Base-by-base conservation (phyloP, 1,140 invertebrate species). In the Pentalonia nigronervosa region DNA sequence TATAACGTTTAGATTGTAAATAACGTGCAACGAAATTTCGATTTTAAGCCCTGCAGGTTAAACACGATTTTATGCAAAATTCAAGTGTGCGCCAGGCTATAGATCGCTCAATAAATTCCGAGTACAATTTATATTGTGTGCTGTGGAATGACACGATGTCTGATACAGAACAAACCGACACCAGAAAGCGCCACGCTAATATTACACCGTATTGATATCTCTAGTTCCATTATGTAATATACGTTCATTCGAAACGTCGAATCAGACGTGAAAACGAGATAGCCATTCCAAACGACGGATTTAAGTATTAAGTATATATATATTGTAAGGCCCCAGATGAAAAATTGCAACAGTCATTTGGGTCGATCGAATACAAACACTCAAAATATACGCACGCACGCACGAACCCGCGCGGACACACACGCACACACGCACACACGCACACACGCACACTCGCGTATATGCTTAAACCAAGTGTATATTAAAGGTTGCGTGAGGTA, bases 301-400 rank as follows among this genome's bases (percentile, higher is more conserved):
- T 87, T 47, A 47, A 87, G 41, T 45, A 76, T 76, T 76, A 76
- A 34, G 60, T 76, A n/a, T 76, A 17, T 76, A 67, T 67, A 23
- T 47, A 47, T 45, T 47, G 84, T 87, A 48, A 87, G 23, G 45
- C 25, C 25, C 25, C 84, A 14, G 36, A 45, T 30, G 84, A 87
- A 47, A 76, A 76, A 76, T 76, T 76, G 60, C n/a, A 76, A 76
- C 60, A 76, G 60, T 76, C 60, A 76, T 76, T 76, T n/a, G 45
- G 84, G 30, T 87, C 84, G 84, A 47, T 87, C 41, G 30, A 47
- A 87, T 47, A 45, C 84, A 47, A 30, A 87, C 45, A 45, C 41
- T 47, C 25, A 20, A 47, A 23, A 87, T 14, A 30, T 30, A 9
- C 30, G 17, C 23, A 25, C 36, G 23, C 25, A 4, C 1, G 41